Evolutionary conservation across 2,113 vertebrate species (phyloP).

Genomic region (Coptodon bakossiorum): DNA sequence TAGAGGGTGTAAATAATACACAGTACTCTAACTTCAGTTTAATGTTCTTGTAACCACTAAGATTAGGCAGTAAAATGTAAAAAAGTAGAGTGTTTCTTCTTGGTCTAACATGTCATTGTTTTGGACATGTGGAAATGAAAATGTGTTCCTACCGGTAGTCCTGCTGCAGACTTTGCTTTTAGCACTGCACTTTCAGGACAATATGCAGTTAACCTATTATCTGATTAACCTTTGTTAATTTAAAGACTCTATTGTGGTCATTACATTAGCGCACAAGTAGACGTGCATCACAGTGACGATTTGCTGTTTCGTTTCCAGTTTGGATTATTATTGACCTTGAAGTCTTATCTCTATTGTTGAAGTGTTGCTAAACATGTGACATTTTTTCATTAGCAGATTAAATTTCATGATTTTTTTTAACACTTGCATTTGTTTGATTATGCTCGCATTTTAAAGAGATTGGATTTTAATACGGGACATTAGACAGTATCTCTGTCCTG

Average conservation of each 20-base stretch:
- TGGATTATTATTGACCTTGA: neutral
- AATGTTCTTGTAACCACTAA: neutral
- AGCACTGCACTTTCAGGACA: neutral
- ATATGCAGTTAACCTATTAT: neutral
- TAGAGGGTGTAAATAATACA: neutral
- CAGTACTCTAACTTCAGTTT: neutral
- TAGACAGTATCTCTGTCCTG: neutral
- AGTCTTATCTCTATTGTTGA: neutral
- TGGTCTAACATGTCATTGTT: neutral
- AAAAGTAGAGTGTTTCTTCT: neutral
- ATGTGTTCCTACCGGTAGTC: neutral
- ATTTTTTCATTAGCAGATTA: neutral
- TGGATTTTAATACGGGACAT: neutral
- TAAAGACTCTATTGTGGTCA: neutral
- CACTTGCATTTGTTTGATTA: neutral
- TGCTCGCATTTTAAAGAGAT: neutral
- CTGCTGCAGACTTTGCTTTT: neutral
- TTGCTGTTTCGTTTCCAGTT: neutral
- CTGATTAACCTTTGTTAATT: constrained; percentile 1
- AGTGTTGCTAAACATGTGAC: neutral
- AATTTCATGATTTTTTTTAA: neutral
- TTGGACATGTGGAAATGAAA: neutral
- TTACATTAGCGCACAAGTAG: neutral
- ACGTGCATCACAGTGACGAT: neutral
- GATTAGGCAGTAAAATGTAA: neutral